Evolutionary conservation across 2,888 invertebrate species (phyloP).

Genomic region (Amphipyra berbera): DNA sequence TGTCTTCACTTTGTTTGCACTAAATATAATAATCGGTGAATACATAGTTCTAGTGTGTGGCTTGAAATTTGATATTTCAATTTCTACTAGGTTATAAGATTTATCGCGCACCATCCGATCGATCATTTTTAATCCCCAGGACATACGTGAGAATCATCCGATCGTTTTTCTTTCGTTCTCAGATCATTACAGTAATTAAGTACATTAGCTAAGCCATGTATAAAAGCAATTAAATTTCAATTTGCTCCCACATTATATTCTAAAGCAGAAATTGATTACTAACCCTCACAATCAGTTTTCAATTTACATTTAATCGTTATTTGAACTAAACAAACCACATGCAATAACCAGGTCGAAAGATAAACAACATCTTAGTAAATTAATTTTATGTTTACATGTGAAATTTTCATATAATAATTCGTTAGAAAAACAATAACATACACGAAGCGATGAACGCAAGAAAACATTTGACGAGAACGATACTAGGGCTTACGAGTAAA

Average conservation of each 20-base stretch:
- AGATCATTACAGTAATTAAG: constrained; percentile 39
- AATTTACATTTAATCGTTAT: constrained; percentile 13
- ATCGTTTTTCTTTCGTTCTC: constrained; percentile 41
- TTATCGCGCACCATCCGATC: not conserved
- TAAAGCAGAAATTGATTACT: constrained; percentile 20
- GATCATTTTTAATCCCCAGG: constrained; percentile 27
- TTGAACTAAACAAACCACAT: constrained; percentile 8
- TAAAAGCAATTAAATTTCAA: constrained; percentile 30
- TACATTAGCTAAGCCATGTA: constrained; percentile 20
- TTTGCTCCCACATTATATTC: constrained; percentile 23
- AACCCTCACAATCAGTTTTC: constrained; percentile 6
- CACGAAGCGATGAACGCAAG: constrained; percentile 52
- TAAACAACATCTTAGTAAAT: constrained; percentile 48
- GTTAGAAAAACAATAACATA: constrained; percentile 71
- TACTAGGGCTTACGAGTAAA: constrained; percentile 51
- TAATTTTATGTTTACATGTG: constrained; percentile 58
- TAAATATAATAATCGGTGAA: no score
- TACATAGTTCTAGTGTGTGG: not conserved
- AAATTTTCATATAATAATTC: constrained; percentile 67
- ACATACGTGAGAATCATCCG: constrained; percentile 34
- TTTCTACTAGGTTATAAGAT: not conserved
- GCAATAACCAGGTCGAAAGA: constrained; percentile 11
- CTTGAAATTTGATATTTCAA: not conserved
- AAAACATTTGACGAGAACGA: constrained; percentile 72
- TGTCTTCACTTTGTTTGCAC: not conserved